A percentile compares a stretch with the other conserved stretches of the same genome.
phyloP scores from a whole-genome alignment of 35 echinoderm and acorn worm genomes.

The Amphiura filiformis region DNA sequence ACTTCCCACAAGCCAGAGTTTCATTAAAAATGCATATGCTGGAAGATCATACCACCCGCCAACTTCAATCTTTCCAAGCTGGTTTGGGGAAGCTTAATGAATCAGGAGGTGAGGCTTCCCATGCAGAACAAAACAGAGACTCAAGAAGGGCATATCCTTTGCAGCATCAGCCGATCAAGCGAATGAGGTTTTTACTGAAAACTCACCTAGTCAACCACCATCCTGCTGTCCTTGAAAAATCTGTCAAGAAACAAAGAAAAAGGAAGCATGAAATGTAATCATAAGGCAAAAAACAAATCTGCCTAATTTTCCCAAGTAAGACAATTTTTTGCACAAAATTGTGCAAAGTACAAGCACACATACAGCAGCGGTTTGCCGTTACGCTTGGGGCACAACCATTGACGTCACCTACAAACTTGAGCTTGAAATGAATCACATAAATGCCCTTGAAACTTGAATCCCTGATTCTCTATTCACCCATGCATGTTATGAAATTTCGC shows the following conservation, averaged over 20 bases:
- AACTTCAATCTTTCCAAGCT: background rate
- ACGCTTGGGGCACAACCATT: too few relatives aligned
- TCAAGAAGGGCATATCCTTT: background rate
- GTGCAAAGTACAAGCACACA: too few relatives aligned
- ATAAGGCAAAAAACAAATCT: too few relatives aligned
- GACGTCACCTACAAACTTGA: too few relatives aligned
- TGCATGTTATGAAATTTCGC: too few relatives aligned
- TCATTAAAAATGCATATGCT: background rate
- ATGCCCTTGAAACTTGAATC: too few relatives aligned
- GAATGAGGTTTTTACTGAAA: background rate
- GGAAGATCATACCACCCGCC: background rate
- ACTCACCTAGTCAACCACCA: background rate
- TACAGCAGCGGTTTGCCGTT: too few relatives aligned
- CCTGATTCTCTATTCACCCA: too few relatives aligned
- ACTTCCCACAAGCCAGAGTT: too few relatives aligned
- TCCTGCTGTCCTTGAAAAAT: background rate
- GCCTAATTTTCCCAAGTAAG: too few relatives aligned
- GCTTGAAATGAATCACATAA: too few relatives aligned
- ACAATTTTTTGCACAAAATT: too few relatives aligned
- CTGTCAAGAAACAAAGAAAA: background rate
- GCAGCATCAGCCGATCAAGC: background rate
- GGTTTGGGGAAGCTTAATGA: conserved; percentile 18
- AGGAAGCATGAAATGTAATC: background rate
- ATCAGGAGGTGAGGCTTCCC: conserved; percentile 9
- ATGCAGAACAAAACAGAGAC: conserved; percentile 19